These are phyloP conservation scores for Esox lucius DNA, from an alignment of 2,797 vertebrate genomes.

Conservation along the genomic window DNA sequence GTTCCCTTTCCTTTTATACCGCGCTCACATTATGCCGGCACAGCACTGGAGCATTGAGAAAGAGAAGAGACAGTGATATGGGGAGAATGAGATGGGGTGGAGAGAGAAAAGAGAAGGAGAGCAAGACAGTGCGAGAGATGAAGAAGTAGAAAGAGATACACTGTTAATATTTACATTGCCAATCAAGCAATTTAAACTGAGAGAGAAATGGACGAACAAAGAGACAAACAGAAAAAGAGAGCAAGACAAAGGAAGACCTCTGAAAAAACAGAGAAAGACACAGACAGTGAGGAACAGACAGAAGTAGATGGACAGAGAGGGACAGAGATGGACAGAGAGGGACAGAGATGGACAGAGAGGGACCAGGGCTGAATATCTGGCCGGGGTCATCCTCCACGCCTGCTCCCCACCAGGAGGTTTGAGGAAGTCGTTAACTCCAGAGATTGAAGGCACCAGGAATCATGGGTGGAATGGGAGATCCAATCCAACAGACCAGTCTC, in stretches of 20 bases:
- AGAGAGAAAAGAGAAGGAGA: no score
- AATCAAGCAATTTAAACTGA: not conserved
- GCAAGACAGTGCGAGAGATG: no score
- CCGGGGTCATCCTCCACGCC: no score
- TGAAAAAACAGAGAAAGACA: no score
- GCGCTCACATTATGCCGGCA: not conserved
- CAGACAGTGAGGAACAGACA: no score
- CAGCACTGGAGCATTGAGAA: conserved; percentile 1
- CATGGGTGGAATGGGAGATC: conserved; percentile 44
- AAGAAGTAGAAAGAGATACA: no score
- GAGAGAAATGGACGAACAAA: not conserved
- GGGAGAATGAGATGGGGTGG: no score
- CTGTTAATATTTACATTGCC: no score
- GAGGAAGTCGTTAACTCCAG: conserved; percentile 2
- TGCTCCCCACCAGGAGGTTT: not conserved
- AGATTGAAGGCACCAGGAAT: conserved; percentile 47
- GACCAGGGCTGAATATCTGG: not conserved
- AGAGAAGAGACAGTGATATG: not conserved
- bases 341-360: no score
- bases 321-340: no score
- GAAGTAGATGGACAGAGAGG: no score
- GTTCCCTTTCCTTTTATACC: not conserved
- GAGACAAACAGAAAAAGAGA: not conserved
- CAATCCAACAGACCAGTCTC: conserved; percentile 59
- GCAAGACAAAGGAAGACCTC: no score